Percentiles rank a stretch among this genome's conserved stretches.
These are phyloP conservation scores for Pseudachorutes palmiensis DNA, from an alignment of 1,140 invertebrate species.

Conservation along the genomic window DNA sequence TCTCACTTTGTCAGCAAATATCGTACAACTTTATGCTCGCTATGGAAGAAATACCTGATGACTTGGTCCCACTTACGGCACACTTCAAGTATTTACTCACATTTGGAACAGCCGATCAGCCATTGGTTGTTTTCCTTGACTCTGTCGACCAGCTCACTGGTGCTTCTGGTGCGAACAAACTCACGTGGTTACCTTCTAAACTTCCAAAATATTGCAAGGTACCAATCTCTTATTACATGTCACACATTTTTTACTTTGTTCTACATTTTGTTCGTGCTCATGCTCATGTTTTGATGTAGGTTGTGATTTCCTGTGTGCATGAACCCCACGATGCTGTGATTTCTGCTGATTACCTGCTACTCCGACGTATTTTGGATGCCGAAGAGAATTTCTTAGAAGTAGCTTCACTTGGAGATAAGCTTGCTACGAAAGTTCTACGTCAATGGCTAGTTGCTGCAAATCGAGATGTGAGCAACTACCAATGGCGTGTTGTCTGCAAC, in stretches of 20 bases:
- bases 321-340: slow-evolving; percentile 78
- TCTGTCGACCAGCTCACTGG: slow-evolving; percentile 93
- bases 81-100: slow-evolving; percentile 90
- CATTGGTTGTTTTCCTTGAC: slow-evolving; percentile 78
- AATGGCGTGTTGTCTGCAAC: slow-evolving; percentile 89
- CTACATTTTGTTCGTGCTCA: no score
- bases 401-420: slow-evolving; percentile 77
- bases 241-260: no score
- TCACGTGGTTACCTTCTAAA: slow-evolving; percentile 89
- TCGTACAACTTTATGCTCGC: slow-evolving; percentile 89
- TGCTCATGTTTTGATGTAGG: slow-evolving; percentile 50
- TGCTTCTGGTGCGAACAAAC: slow-evolving; percentile 84
- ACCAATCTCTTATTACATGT: no score
- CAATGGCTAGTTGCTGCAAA: slow-evolving; percentile 90
- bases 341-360: slow-evolving; percentile 73
- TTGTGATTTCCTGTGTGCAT: slow-evolving; percentile 80
- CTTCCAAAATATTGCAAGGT: slow-evolving; percentile 86
- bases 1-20: slow-evolving; percentile 93
- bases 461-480: slow-evolving; percentile 79
- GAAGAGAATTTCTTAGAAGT: slow-evolving; percentile 90
- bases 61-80: slow-evolving; percentile 87
- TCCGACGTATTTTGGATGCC: slow-evolving; percentile 80
- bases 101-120: slow-evolving; percentile 68
- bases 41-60: slow-evolving; percentile 89
- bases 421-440: slow-evolving; percentile 88